These are phyloP conservation scores for Busseola fusca DNA, from an alignment of 2,888 invertebrate species.

Conservation along the genomic window DNA sequence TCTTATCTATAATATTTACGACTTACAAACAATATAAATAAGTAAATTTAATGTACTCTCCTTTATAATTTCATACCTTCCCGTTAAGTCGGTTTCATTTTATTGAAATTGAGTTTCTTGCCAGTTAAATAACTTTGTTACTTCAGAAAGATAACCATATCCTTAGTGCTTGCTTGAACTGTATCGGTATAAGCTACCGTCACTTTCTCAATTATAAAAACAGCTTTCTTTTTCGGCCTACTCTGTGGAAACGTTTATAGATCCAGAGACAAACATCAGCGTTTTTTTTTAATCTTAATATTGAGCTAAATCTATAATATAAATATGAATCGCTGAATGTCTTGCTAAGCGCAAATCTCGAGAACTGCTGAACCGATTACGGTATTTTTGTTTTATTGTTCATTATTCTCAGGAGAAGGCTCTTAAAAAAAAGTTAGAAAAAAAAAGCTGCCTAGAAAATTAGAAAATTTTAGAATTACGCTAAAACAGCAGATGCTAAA, in stretches of 20 bases:
- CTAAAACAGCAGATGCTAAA: too few relatives aligned
- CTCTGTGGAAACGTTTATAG: neutral
- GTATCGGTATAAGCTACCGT: neutral
- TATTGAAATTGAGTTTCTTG: neutral
- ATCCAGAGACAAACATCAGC: neutral
- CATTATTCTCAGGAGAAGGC: too few relatives aligned
- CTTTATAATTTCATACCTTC: conserved; percentile 11
- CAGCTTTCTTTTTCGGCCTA: neutral
- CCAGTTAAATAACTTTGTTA: conserved; percentile 7
- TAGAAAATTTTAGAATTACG: too few relatives aligned
- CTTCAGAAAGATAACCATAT: conserved; percentile 1
- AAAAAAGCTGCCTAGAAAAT: too few relatives aligned
- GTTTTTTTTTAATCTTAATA: neutral
- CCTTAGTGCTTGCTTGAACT: neutral
- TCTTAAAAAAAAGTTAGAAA: too few relatives aligned
- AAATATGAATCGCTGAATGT: too few relatives aligned
- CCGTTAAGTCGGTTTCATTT: neutral
- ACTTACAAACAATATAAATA: conserved; percentile 16
- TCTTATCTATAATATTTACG: conserved; percentile 43
- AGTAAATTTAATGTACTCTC: neutral
- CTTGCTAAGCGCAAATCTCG: too few relatives aligned
- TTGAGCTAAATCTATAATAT: too few relatives aligned
- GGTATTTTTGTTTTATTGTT: too few relatives aligned
- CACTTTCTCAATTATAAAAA: neutral
- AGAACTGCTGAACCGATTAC: too few relatives aligned